Conservation (phyloP, 2,888 invertebrate species). For the Rhaphigaster nebulosa region DNA sequence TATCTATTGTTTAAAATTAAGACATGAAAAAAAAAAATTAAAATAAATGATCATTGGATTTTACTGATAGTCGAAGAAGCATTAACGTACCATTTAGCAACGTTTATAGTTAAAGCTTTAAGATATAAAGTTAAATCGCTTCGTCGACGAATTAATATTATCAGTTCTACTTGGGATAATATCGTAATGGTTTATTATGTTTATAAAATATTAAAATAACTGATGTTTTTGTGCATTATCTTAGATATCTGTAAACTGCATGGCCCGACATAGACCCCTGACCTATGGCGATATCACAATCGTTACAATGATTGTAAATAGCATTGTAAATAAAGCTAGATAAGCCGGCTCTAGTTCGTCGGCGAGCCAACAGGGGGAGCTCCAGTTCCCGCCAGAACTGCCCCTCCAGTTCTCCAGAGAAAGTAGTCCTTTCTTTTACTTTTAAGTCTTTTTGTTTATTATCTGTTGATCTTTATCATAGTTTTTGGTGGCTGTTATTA, state of each 20-base stretch:
- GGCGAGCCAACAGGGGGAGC: not conserved
- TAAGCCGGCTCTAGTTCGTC: conserved; percentile 56
- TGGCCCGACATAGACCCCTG: not conserved
- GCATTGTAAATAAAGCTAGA: conserved; percentile 40
- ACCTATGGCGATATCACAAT: not conserved
- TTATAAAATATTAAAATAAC: not conserved
- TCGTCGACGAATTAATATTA: not conserved
- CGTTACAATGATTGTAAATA: conserved; percentile 23
- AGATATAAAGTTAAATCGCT: not conserved
- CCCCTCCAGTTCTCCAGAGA: conserved; percentile 55
- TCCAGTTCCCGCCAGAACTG: conserved; percentile 56
- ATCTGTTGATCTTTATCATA: not conserved
- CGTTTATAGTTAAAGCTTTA: no score
- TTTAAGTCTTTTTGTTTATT: not conserved
- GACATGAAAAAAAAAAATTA: no score
- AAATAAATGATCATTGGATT: no score
- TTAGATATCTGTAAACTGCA: not conserved
- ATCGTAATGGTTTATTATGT: not conserved
- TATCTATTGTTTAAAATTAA: no score
- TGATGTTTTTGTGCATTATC: not conserved
- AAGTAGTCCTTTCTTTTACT: conserved; percentile 58
- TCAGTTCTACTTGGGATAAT: not conserved
- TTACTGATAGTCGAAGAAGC: no score
- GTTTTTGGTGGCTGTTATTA: not conserved
- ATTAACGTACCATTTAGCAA: no score